Evolutionary conservation across 1,140 invertebrate genomes (phyloP), one percentile per base, ranked within the genome.

Genomic region (Antheraea pernyi): DNA sequence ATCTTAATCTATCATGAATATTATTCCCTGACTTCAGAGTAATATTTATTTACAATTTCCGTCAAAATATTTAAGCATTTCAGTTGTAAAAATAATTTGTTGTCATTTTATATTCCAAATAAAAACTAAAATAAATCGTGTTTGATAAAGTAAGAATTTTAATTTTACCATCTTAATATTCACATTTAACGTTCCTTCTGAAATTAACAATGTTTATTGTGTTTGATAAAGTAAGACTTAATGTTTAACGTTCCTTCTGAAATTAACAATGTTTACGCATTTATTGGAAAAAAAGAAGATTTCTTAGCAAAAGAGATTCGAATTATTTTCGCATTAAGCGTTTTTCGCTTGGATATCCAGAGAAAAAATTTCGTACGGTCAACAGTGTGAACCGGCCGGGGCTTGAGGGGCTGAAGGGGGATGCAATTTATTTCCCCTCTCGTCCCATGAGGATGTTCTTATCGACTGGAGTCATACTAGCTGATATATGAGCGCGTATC

Each of bases 381-480:
- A 63, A 63, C 61, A 36, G 30, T 36, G 22, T 16, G 46, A 53
- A 53, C 13, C 30, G 30, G 22, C 59, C 22, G 61, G 13, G 22
- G 30, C 59, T 7, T 22, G 18, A 16, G 59, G 22, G 61, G 61
- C 16, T 53, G 46, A 16, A 53, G 46, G 46, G 46, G 46, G 46
- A 53, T 53, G 42, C 71, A 67, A 72, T 72, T 72, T 72, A 72
- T 72, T 68, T 72, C 66, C 71, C 68, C 71, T 72, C 71, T 69
- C 71, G 65, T 73, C 72, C 72, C 72, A 64, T 11, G 72, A 73
- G 72, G 72, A 70, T 69, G 48, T 60, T 70, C 72, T 73, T 73
- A 73, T 73, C 72, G 68, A 73, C 68, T 73, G 64, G 68, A 73
- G 59, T 73, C 72, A 73, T 73, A 70, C 71, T 22, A 58, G 22